phyloP scores from a whole-genome alignment of 1,140 invertebrate genomes.

The Tetramorium simillimum region DNA sequence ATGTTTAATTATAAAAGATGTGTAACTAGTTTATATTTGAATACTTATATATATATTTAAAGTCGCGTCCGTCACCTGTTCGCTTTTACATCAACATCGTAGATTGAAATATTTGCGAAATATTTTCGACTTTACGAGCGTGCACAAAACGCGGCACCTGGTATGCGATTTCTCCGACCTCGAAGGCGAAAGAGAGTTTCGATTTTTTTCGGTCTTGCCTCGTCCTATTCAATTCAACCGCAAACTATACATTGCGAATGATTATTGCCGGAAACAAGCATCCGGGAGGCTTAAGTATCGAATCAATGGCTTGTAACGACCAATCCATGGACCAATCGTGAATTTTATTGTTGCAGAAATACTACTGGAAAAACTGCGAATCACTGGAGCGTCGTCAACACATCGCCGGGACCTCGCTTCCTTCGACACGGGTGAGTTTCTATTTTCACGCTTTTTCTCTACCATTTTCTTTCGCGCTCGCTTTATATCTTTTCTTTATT shows the following conservation, averaged over 20 bases:
- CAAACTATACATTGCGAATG: constrained; percentile 12
- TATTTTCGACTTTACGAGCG: not conserved
- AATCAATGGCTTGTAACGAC: constrained; percentile 20
- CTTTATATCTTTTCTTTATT: constrained; percentile 3
- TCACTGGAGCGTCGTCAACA: constrained; percentile 25
- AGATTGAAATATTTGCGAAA: constrained; percentile 5
- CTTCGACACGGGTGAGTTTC: constrained; percentile 59
- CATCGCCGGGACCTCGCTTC: constrained; percentile 4
- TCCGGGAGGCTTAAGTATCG: not conserved
- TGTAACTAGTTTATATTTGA: not conserved
- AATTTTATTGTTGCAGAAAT: constrained; percentile 68
- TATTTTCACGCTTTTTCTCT: constrained; percentile 22
- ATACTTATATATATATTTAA: not conserved
- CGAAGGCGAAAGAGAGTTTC: not conserved
- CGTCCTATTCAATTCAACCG: not conserved
- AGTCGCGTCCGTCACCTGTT: not conserved
- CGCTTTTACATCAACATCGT: not conserved
- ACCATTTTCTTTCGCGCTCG: not conserved
- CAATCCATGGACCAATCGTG: constrained; percentile 20
- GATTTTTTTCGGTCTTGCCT: constrained; percentile 13
- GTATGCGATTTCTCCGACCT: not conserved
- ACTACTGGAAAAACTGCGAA: constrained; percentile 16
- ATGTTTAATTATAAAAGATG: not conserved
- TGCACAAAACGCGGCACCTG: not conserved
- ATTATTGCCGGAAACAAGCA: constrained; percentile 32